Conservation (phyloP, 2,113 vertebrate species). For the Ranitomeya imitator region DNA sequence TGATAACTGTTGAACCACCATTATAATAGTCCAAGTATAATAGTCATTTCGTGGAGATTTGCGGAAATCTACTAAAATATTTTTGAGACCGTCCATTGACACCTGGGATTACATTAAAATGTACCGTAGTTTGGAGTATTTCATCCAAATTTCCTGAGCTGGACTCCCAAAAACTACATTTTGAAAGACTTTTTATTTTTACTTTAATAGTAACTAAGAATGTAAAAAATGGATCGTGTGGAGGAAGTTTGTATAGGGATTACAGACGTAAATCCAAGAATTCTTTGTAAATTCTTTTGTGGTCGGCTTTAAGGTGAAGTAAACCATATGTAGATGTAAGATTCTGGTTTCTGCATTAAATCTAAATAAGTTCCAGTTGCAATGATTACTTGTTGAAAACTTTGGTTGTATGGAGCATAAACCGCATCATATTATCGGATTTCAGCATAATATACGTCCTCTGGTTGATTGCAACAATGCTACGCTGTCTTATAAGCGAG, state of each 20-base stretch:
- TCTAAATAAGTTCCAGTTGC: conserved; percentile 24
- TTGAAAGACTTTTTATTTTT: background rate
- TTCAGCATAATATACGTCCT: background rate
- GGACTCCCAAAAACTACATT: background rate
- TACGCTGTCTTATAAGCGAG: conserved; percentile 19
- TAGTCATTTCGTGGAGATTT: no score
- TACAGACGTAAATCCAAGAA: background rate
- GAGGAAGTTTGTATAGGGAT: background rate
- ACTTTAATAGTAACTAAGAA: background rate
- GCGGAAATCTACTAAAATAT: no score
- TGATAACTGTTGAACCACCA: no score
- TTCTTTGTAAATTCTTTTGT: conserved; percentile 6
- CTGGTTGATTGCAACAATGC: conserved; percentile 2
- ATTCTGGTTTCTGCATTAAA: conserved; percentile 9
- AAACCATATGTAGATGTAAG: conserved; percentile 25
- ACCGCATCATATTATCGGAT: conserved; percentile 30
- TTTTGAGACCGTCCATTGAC: background rate
- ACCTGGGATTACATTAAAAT: background rate
- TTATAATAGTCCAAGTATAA: no score
- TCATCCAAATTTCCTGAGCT: background rate
- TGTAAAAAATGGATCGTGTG: conserved; percentile 13
- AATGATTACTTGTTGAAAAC: background rate
- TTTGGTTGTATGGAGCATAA: background rate
- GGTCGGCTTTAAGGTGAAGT: conserved; percentile 28
- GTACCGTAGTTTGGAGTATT: background rate